Evolutionary conservation across 1,140 invertebrate species (phyloP), one percentile per base, ranked within the genome.

Genomic region (Triops longicaudatus): DNA sequence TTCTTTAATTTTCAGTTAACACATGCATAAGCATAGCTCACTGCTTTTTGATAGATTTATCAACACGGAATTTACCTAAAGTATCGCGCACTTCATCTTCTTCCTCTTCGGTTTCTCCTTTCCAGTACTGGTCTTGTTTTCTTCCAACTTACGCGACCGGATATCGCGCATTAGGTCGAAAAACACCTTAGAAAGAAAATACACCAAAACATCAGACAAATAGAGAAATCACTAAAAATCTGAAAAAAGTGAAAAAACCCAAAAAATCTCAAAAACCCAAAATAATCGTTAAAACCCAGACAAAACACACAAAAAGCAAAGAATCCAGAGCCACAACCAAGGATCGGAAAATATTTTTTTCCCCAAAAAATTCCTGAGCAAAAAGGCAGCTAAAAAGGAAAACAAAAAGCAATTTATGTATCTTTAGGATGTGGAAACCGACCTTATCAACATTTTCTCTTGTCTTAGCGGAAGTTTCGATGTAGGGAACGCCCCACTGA

Each of bases 401-500:
- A n/a, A n/a, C n/a, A n/a, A n/a, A n/a, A n/a, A n/a, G n/a, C n/a
- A n/a, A n/a, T n/a, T n/a, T n/a, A n/a, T n/a, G n/a, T n/a, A n/a
- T n/a, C n/a, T n/a, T n/a, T n/a, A n/a, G 14, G 63, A 43, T 17
- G 11, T 72, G 10, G 26, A 41, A 27, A 79, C 81, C 83, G 86
- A 97, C 96, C 91, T 98, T 99, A 86, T 99, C 97, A 73, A 99
- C 98, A 87, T 99, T 99, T 83, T 94, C 94, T 81, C 94, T 88
- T 44, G 97, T 99, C 88, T 99, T 99, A 77, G 98, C 98, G 73
- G 96, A 98, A 77, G 98, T 99, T 89, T 99, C 98, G 71, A 99
- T 95, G 86, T 99, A 99, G 77, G 95, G 95, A 79, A 99, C 97
- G 79, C 91, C 91, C 98, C 98, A 99, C 81, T 93, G 90, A 82